phyloP scores from a whole-genome alignment of 2,888 invertebrate species.

The Limnephilus marmoratus region DNA sequence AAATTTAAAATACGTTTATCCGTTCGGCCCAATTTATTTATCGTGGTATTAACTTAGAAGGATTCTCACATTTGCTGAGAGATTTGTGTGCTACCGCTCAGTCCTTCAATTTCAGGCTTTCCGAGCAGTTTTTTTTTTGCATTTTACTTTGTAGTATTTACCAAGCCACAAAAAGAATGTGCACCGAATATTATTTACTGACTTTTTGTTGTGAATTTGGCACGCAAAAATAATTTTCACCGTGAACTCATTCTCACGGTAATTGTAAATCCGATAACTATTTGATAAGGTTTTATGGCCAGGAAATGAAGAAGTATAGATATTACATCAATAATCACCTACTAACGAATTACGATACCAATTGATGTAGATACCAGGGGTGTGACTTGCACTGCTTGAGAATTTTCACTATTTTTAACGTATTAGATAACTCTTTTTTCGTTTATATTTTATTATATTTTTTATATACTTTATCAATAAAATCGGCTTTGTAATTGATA shows the following conservation, averaged over 20 bases:
- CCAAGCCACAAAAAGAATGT: neutral
- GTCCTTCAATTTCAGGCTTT: too few relatives aligned
- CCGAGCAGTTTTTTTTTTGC: neutral
- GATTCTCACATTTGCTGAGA: too few relatives aligned
- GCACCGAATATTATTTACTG: neutral
- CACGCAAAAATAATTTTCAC: neutral
- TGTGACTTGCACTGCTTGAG: neutral
- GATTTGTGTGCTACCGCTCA: too few relatives aligned
- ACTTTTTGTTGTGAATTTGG: neutral
- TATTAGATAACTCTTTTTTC: too few relatives aligned
- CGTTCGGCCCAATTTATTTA: too few relatives aligned
- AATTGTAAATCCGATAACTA: neutral
- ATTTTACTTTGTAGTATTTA: neutral
- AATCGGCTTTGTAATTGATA: too few relatives aligned
- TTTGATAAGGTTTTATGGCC: neutral
- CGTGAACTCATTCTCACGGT: constrained; percentile 2
- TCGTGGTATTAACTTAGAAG: too few relatives aligned
- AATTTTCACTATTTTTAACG: neutral
- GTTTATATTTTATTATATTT: too few relatives aligned
- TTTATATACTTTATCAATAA: too few relatives aligned
- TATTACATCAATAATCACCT: neutral
- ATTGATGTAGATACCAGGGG: neutral
- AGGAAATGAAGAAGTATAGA: neutral
- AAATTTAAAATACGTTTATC: too few relatives aligned
- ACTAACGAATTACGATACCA: neutral